Evolutionary conservation across 2,888 invertebrate genomes (phyloP), one percentile per base, ranked within the genome.

Genomic region (Strigamia maritima): DNA sequence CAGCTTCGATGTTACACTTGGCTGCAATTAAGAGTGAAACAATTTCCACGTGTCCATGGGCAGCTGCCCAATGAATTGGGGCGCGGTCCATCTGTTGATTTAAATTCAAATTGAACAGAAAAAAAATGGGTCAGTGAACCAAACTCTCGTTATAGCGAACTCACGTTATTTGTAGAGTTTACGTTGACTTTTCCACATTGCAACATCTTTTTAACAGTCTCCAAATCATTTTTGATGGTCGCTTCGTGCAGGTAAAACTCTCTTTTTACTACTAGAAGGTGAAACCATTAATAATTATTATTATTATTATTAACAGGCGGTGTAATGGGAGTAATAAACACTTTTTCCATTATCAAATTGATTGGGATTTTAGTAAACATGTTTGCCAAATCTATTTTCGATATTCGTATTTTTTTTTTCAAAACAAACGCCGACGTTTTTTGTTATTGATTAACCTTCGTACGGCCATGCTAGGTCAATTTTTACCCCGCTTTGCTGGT

Each of bases 61-160:
- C 89, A 0, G 93, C 91, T 0, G 94, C 93, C 80, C 92, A 89
- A 83, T 93, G 92, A 12, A 94, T 88, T 0, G 93, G 91, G 2
- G 92, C 91, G 84, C 92, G 91, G 0, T 92, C 92, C 31, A 82
- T 83, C 81, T 80, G 54, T 75, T 76, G n/a, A 76, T 44, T 54
- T n/a, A n/a, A n/a, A n/a, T n/a, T n/a, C n/a, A n/a, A n/a, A n/a
- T n/a, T n/a, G 35, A 19, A 54, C 14, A 22, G 31, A 0, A 1
- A 14, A 22, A 49, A 54, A 77, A 77, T 49, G 14, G 22, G 24
- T 28, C 12, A 54, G 77, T 49, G 60, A 60, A 26, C 24, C 26
- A 38, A 38, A 70, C 31, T 31, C 28, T 38, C 24, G 3, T 76
- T 85, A 85, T 84, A 74, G n/a, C 0, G 8, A 26, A 80, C 82